Conservation (phyloP, 2,888 invertebrate genomes). For the Petrophora chlorosata region DNA sequence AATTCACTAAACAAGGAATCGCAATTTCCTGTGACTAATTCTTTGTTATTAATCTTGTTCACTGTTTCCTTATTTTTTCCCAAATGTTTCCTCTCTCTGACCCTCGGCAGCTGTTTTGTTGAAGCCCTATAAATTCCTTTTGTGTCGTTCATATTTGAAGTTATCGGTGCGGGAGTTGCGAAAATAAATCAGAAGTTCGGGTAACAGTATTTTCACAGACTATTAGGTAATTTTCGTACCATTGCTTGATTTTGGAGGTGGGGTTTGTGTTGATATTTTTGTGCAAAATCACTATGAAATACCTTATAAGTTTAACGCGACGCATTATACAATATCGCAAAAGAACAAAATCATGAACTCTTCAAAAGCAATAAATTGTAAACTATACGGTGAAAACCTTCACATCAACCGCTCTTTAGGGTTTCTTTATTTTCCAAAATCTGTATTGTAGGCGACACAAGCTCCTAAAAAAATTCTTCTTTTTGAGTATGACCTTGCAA, state of each 20-base stretch:
- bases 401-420: too few relatives aligned
- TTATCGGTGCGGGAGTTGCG: conserved; percentile 27
- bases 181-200: conserved; percentile 29
- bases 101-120: conserved; percentile 28
- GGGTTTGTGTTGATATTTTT: not conserved
- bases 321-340: too few relatives aligned
- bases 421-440: too few relatives aligned
- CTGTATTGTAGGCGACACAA: too few relatives aligned
- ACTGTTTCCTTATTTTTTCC: conserved; percentile 54
- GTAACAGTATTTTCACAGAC: conserved; percentile 28
- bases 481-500: too few relatives aligned
- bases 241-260: conserved; percentile 15
- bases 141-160: conserved; percentile 31
- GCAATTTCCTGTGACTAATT: conserved; percentile 73
- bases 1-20: conserved; percentile 71
- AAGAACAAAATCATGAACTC: too few relatives aligned
- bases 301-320: too few relatives aligned
- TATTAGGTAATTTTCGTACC: conserved; percentile 24
- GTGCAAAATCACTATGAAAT: too few relatives aligned
- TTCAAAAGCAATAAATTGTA: too few relatives aligned
- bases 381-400: too few relatives aligned
- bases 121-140: conserved; percentile 29
- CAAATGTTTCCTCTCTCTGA: conserved; percentile 23
- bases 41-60: conserved; percentile 69
- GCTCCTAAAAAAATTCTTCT: too few relatives aligned